Base-by-base conservation (phyloP, 2,888 invertebrate genomes). In the Heliconius sara region DNA sequence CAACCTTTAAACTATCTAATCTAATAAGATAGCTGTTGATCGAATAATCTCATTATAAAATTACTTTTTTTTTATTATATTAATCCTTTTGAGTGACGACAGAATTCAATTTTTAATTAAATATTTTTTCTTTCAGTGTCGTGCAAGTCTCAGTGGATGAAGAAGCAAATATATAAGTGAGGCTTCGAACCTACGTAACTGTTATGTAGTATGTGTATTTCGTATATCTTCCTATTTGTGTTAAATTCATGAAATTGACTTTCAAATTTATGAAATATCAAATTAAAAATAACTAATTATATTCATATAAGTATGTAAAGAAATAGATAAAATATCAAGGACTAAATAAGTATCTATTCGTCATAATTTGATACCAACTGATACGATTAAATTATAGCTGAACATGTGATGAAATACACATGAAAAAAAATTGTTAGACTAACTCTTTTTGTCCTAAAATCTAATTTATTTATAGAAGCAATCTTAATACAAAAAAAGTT, bases 71-170 rank as follows among this genome's bases (percentile, higher is more conserved):
- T 22, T 9, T 7, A 22, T 19, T 9, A 52, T 22, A 22, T 22
- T 19, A 52, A 19, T 52, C 7, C 0, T 22, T 52, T 19, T 3
- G 52, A 22, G 52, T 52, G 52, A 52, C 7, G 52, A 52, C 22
- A 19, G 22, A 22, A 9, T 52, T 52, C 19, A 22, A 52, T 52
- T 52, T 52, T 19, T 52, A 19, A 22, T 52, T 52, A 9, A 22
- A 22, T 22, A 52, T 34, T 73, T 60, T 73, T 60, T 34, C 60
- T 73, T 73, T 16, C 73, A 73, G 73, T 73, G 34, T 60, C 16
- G 16, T 39, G 25, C 60, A 16, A 34, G n/a, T 13, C 2, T 70
- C n/a, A 60, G n/a, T 9, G 73, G n/a, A 60, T 60, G 73, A 60
- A 73, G 60, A 60, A 39, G 73, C 73, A 19, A 60, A 34, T 73